phyloP scores from a whole-genome alignment of 1,140 invertebrate species.

The Diorhabda sublineata region DNA sequence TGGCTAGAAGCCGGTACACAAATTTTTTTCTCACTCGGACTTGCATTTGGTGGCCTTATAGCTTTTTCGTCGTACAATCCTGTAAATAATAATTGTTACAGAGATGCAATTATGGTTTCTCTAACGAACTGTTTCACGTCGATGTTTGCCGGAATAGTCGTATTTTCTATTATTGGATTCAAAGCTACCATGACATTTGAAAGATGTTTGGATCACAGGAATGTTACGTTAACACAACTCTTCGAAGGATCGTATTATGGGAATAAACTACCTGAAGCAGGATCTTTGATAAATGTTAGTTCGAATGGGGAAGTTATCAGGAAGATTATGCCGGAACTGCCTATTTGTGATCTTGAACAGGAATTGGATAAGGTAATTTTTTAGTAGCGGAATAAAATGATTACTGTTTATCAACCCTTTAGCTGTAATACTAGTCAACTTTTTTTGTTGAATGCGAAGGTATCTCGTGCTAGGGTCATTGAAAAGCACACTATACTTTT shows the following conservation, averaged over 20 bases:
- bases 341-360: slow-evolving; percentile 77
- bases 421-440: no score
- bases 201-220: slow-evolving; percentile 64
- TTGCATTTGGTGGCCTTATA: slow-evolving; percentile 92
- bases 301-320: slow-evolving; percentile 55
- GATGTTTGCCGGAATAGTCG: slow-evolving; percentile 96
- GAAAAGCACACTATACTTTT: no score
- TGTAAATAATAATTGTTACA: slow-evolving; percentile 92
- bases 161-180: slow-evolving; percentile 96
- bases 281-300: slow-evolving; percentile 57
- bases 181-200: slow-evolving; percentile 84
- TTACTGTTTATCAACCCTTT: neutral
- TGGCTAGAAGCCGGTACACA: slow-evolving; percentile 95
- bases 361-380: slow-evolving; percentile 78
- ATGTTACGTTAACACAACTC: slow-evolving; percentile 55
- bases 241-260: slow-evolving; percentile 51
- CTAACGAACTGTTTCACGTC: slow-evolving; percentile 94
- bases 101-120: slow-evolving; percentile 91
- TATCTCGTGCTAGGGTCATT: no score
- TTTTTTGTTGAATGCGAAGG: no score
- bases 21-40: slow-evolving; percentile 94
- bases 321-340: slow-evolving; percentile 60
- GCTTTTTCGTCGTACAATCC: slow-evolving; percentile 95
- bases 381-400: slow-evolving; percentile 30
- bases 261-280: slow-evolving; percentile 51